These are phyloP conservation scores for Heteromyza rotundicornis DNA, from an alignment of 2,888 invertebrate genomes.

Conservation along the genomic window DNA sequence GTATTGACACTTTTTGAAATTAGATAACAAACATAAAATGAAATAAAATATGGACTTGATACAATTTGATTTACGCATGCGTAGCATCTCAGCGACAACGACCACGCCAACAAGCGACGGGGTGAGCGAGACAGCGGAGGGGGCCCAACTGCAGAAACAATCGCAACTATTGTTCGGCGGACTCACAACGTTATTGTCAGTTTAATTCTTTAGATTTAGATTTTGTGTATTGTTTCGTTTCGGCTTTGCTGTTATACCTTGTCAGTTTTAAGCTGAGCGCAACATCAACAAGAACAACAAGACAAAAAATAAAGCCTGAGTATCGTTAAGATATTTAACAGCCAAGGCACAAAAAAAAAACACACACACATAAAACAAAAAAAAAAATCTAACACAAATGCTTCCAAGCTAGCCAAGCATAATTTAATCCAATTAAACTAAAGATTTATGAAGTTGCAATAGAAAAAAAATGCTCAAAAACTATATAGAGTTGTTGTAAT, in stretches of 20 bases:
- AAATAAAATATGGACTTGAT: neutral
- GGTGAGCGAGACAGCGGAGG: too few species aligned
- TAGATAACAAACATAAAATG: constrained; percentile 42
- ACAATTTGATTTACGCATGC: constrained; percentile 32
- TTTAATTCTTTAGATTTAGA: neutral
- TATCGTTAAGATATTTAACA: too few species aligned
- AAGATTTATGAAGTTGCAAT: constrained; percentile 37
- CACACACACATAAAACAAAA: constrained; percentile 7
- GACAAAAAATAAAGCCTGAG: neutral
- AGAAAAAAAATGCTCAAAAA: too few species aligned
- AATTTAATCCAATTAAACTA: constrained; percentile 52
- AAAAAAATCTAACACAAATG: neutral
- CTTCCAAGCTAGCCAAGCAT: constrained; percentile 37
- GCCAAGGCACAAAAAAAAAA: too few species aligned
- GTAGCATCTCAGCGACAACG: constrained; percentile 9
- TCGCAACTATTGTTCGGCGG: neutral
- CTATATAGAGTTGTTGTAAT: too few species aligned
- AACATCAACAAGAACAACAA: neutral
- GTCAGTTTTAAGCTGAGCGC: neutral
- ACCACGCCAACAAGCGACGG: too few species aligned
- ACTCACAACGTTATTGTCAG: neutral
- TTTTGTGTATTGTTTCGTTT: neutral
- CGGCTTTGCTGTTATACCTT: neutral
- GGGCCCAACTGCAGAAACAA: constrained; percentile 2
- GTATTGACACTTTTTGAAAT: constrained; percentile 50